Evolutionary conservation across 2,113 vertebrate species (phyloP).

Genomic region (Ranitomeya imitator): DNA sequence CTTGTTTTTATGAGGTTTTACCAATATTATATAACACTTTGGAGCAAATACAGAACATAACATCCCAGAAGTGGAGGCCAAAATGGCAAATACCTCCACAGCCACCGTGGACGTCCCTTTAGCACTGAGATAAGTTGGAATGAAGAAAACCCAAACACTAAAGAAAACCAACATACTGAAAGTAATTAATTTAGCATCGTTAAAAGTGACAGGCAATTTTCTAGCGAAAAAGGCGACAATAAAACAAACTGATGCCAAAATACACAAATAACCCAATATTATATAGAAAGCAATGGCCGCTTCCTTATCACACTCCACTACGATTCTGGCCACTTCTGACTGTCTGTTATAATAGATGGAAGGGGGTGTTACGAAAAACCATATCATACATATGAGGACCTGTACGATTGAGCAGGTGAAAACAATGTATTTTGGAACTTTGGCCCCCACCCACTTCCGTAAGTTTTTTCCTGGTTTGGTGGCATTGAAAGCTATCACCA

Average conservation of each 20-base stretch:
- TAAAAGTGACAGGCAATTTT: slow-evolving; percentile 72
- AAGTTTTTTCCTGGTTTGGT: slow-evolving; percentile 44
- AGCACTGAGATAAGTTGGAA: slow-evolving; percentile 59
- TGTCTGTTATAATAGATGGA: slow-evolving; percentile 64
- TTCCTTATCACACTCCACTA: slow-evolving; percentile 69
- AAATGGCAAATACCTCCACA: slow-evolving; percentile 75
- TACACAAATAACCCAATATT: slow-evolving; percentile 74
- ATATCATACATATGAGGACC: slow-evolving; percentile 67
- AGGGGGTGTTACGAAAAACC: slow-evolving; percentile 70
- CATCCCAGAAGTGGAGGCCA: slow-evolving; percentile 73
- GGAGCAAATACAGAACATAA: slow-evolving; percentile 71
- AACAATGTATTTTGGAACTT: slow-evolving; percentile 46
- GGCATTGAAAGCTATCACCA: slow-evolving; percentile 53
- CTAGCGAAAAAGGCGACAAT: slow-evolving; percentile 72
- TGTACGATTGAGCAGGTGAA: slow-evolving; percentile 56
- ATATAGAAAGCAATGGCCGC: slow-evolving; percentile 68
- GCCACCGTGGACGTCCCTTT: slow-evolving; percentile 72
- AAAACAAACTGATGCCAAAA: slow-evolving; percentile 70
- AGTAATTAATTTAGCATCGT: slow-evolving; percentile 70
- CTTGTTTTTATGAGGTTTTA: slow-evolving; percentile 47
- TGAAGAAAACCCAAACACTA: slow-evolving; percentile 60
- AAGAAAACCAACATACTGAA: slow-evolving; percentile 79
- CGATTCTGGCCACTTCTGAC: slow-evolving; percentile 66
- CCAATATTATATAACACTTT: slow-evolving; percentile 53
- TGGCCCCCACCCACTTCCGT: slow-evolving; percentile 29